phyloP scores from a whole-genome alignment of 2,888 invertebrate genomes.

The Hermodice carunculata region DNA sequence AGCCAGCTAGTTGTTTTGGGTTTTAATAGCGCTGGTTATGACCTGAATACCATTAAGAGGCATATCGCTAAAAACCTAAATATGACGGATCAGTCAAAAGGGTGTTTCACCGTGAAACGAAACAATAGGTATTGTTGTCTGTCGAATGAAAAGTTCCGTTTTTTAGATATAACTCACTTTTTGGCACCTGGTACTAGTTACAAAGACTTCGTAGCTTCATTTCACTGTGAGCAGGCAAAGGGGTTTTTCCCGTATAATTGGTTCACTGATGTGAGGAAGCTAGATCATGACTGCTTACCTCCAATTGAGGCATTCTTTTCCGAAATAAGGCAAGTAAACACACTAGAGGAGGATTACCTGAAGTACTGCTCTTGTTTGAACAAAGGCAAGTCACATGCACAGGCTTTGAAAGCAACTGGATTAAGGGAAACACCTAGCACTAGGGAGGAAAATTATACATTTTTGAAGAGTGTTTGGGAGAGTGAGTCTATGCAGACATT shows the following conservation, averaged over 20 bases:
- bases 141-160: background rate
- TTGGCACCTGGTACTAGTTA: constrained; percentile 3
- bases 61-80: no score
- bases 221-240: background rate
- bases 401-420: background rate
- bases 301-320: constrained; percentile 7
- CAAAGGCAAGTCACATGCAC: no score
- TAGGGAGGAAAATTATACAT: background rate
- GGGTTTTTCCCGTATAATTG: constrained; percentile 12
- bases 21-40: no score
- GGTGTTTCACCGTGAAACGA: background rate
- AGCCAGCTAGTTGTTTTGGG: no score
- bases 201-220: background rate
- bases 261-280: background rate
- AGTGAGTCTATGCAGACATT: background rate
- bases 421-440: background rate
- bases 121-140: background rate
- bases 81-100: no score
- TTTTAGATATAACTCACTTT: background rate
- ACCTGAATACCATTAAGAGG: no score
- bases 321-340: background rate
- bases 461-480: background rate
- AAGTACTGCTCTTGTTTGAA: no score
- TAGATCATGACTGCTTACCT: background rate
- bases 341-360: background rate